Evolutionary conservation across 2,113 vertebrate species (phyloP).

Genomic region (Oryzias curvinotus): DNA sequence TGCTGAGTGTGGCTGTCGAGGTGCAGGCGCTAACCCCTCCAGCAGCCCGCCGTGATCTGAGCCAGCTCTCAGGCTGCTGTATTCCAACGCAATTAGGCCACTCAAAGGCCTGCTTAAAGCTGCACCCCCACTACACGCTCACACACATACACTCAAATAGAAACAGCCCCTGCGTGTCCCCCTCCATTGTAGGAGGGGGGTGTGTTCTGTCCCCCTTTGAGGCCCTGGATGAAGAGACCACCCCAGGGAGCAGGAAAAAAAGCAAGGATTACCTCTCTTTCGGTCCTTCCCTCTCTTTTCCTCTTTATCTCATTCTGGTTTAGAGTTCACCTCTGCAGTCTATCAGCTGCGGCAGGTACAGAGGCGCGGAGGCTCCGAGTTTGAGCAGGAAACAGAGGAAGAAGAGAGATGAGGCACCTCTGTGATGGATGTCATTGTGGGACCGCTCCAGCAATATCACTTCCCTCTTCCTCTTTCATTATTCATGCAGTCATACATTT

Average conservation of each 20-base stretch:
- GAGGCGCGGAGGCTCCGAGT: constrained; percentile 30
- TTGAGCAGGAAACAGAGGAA: constrained; percentile 35
- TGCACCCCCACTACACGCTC: constrained; percentile 71
- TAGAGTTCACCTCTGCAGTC: constrained; percentile 45
- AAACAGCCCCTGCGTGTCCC: constrained; percentile 70
- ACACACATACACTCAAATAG: constrained; percentile 56
- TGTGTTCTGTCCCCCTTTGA: constrained; percentile 74
- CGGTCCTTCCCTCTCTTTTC: constrained; percentile 48
- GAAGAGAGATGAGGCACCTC: constrained; percentile 41
- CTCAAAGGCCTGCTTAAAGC: constrained; percentile 93
- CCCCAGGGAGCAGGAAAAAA: constrained; percentile 73
- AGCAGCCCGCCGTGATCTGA: constrained; percentile 78
- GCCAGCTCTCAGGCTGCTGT: constrained; percentile 84
- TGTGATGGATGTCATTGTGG: constrained; percentile 65
- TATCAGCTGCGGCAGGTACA: constrained; percentile 35
- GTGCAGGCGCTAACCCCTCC: constrained; percentile 67
- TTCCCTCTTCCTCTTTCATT: constrained; percentile 64
- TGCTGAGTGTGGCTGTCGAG: constrained; percentile 70
- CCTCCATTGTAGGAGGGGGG: constrained; percentile 71
- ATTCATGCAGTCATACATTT: constrained; percentile 67
- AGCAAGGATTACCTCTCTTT: constrained; percentile 74
- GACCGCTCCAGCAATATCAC: constrained; percentile 61
- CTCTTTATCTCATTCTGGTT: constrained; percentile 39
- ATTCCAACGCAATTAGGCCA: constrained; percentile 94
- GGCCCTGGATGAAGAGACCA: constrained; percentile 76